Base-by-base conservation (phyloP, 2,888 invertebrate genomes). In the Notodonta dromedarius region DNA sequence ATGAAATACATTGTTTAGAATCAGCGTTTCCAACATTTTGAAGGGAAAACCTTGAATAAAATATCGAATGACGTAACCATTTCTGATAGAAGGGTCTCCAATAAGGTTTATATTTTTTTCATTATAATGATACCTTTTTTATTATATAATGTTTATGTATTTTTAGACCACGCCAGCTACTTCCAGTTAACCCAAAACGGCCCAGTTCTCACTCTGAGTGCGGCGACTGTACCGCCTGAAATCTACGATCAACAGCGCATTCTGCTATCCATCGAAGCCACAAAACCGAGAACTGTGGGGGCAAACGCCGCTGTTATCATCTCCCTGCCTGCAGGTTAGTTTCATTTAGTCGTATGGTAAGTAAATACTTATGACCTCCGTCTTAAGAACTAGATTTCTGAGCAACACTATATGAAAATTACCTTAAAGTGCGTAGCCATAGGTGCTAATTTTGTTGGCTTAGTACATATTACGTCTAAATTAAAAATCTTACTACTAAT, bases 261-360 rank as follows among this genome's bases (percentile, higher is more conserved):
- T 13, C 58, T 85, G 2, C 74, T 91, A 50, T 73, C 81, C 12
- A 60, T 90, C 60, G 69, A 69, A 48, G 90, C 87, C 0, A 71
- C 71, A 1, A 90, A 88, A 65, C 79, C 81, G 16, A 79, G 86
- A 60, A 88, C 89, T n/a, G 85, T 90, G 1, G 89, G 87, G 3
- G 90, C 87, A 5, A 83, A 69, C 50, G 79, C 91, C 42, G 81
- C 81, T 13, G 73, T 91, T 11, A 70, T 83, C 59, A 79, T 92
- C 66, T 66, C 74, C 57, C 79, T 91, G 57, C 90, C 90, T 66
- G 67, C 76, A 78, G 88, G 91, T 91, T 77, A 40, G 54, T 39
- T 14, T 40, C 32, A n/a, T n/a, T 46, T 46, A 11, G 12, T 42
- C 9, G 11, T 12, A n/a, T 5, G n/a, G 46, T n/a, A 46, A 42